Evolutionary conservation across 2,797 vertebrate genomes (phyloP), one percentile per base, ranked within the genome.

Genomic region (Crocidura indochinensis): DNA sequence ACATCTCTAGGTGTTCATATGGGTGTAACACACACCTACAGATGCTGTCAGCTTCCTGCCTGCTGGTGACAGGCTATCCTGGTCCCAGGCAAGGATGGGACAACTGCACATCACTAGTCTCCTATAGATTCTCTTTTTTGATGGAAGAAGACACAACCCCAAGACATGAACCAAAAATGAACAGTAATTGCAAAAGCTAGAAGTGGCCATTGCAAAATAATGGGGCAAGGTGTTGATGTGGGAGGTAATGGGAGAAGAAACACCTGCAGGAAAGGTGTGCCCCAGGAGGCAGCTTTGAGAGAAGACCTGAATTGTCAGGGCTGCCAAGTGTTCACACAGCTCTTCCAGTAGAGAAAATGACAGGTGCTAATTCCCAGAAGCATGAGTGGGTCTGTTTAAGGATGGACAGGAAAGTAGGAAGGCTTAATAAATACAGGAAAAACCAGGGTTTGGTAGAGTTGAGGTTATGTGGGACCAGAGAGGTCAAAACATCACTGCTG

Each of bases 61-160:
- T 51, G 11, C 20, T 46, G 49, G 69, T 53, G 24, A 38, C 31
- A 47, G n/a, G 24, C 26, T 38, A 19, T 29, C 64, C 51, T 71
- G 7, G 14, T 51, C 20, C 44, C 29, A 44, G 46, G 19, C 56
- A 46, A 75, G 64, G 62, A 29, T 51, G 51, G 49, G 51, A 79
- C 10, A 53, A 46, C 15, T 17, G 46, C 68, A 53, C 20, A 46
- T 31, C 15, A 46, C 68, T 24, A 22, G 62, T 10, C 27, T 83
- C 49, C 88, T 79, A 60, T 26, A 79, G 56, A 14, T 65, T 65
- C 38, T 44, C 31, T 85, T 64, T 85, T 64, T 84, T n/a, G 46
- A 0, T 19, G n/a, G 67, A 85, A 15, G 20, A 84, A 78, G 65
- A 72, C 2, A 53, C 14, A 67, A 29, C 24, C 38, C 72, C 44